Conservation (phyloP, 2,888 invertebrate species). For the Teleiodes luculella region DNA sequence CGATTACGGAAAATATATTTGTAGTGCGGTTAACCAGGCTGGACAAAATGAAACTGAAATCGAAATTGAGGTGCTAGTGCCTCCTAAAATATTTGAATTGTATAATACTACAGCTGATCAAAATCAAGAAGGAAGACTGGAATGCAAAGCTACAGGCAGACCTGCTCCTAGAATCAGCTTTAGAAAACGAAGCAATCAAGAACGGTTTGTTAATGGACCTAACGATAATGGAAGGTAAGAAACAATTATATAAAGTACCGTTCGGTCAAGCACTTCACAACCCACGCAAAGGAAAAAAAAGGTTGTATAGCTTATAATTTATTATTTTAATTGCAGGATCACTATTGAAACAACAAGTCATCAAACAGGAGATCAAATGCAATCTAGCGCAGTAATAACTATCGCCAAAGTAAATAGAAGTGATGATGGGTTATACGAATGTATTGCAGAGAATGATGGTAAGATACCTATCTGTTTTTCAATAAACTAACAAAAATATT, state of each 20-base stretch:
- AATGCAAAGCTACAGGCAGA: slow-evolving; percentile 88
- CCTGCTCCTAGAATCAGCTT: slow-evolving; percentile 90
- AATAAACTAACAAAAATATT: too few species aligned
- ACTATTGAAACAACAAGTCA: slow-evolving; percentile 76
- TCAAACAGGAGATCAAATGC: slow-evolving; percentile 70
- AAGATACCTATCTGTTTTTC: not conserved
- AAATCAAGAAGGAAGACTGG: slow-evolving; percentile 81
- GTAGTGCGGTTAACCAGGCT: slow-evolving; percentile 88
- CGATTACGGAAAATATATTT: slow-evolving; percentile 89
- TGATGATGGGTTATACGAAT: slow-evolving; percentile 94
- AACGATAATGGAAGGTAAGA: slow-evolving; percentile 80
- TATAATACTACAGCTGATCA: slow-evolving; percentile 84
- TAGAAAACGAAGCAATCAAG: slow-evolving; percentile 83
- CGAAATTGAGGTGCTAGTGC: slow-evolving; percentile 85
- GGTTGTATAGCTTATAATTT: not conserved
- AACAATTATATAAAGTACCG: too few species aligned
- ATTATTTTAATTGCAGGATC: slow-evolving; percentile 68
- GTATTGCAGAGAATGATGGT: slow-evolving; percentile 88
- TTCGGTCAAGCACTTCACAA: too few species aligned
- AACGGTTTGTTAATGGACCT: slow-evolving; percentile 81
- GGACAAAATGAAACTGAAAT: slow-evolving; percentile 83
- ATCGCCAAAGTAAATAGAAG: slow-evolving; percentile 82
- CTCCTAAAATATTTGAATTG: slow-evolving; percentile 88
- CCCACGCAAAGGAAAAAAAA: not conserved
- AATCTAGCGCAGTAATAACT: slow-evolving; percentile 81